These are phyloP conservation scores for Phycodurus eques DNA, from an alignment of 2,113 vertebrate genomes.

Conservation along the genomic window DNA sequence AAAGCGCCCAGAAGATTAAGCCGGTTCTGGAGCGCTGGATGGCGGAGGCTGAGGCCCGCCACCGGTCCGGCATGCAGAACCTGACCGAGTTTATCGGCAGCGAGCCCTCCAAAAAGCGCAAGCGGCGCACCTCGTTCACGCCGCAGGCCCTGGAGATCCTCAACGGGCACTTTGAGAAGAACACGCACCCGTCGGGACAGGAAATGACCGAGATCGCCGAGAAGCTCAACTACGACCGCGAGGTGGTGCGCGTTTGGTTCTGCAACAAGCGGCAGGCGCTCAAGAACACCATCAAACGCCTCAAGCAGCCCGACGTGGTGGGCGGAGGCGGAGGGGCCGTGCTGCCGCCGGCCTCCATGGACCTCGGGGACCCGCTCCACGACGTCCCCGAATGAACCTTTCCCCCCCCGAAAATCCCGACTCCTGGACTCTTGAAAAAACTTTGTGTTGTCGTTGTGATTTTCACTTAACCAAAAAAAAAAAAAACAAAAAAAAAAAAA, in stretches of 20 bases:
- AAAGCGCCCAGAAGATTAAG: constrained; percentile 99
- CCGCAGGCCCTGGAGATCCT: constrained; percentile 99
- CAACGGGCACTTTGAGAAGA: constrained; percentile 99
- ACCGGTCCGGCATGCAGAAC: constrained; percentile 99
- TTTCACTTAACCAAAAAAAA: constrained; percentile 79
- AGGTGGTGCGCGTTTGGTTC: constrained; percentile 99
- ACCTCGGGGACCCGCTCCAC: constrained; percentile 90
- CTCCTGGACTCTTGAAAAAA: constrained; percentile 18
- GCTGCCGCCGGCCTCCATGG: constrained; percentile 62
- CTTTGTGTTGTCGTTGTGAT: constrained; percentile 77
- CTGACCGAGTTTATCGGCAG: constrained; percentile 99
- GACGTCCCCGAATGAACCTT: constrained; percentile 81
- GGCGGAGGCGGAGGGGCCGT: constrained; percentile 66
- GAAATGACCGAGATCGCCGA: constrained; percentile 99
- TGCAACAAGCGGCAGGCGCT: constrained; percentile 99
- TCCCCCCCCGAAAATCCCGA: neutral
- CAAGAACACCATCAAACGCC: constrained; percentile 99
- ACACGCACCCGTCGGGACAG: constrained; percentile 98
- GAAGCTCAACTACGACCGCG: constrained; percentile 99
- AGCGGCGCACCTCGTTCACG: constrained; percentile 98
- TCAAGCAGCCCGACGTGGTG: constrained; percentile 89
- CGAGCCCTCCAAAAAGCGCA: constrained; percentile 99
- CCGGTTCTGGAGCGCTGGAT: constrained; percentile 99
- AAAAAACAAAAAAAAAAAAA: constrained; percentile 74
- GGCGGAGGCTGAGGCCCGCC: constrained; percentile 99